Percentiles rank a stretch among this genome's conserved stretches.
phyloP scores from a whole-genome alignment of 2,113 vertebrate species.

The Sclerurus mexicanus region DNA sequence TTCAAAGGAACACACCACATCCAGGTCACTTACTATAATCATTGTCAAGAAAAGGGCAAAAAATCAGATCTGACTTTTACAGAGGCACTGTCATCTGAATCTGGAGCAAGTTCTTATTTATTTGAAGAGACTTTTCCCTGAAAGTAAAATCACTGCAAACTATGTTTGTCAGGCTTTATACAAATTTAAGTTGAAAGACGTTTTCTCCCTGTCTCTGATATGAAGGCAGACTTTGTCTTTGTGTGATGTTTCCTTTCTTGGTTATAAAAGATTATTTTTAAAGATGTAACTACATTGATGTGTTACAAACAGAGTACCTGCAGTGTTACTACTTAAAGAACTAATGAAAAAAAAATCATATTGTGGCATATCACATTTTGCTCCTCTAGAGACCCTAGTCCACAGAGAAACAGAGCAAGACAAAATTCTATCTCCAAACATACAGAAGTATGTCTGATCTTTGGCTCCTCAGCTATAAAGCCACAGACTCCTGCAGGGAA shows the following conservation, averaged over 20 bases:
- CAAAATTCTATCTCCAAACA: neutral
- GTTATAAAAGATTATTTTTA: slow-evolving; percentile 24
- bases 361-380: neutral
- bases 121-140: slow-evolving; percentile 63
- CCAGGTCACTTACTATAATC: slow-evolving; percentile 68
- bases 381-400: neutral
- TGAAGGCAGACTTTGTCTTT: neutral
- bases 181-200: slow-evolving; percentile 44
- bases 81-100: slow-evolving; percentile 67
- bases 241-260: neutral
- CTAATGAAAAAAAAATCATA: neutral
- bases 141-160: slow-evolving; percentile 39
- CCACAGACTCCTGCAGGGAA: neutral
- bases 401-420: neutral
- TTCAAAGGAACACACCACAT: slow-evolving; percentile 49
- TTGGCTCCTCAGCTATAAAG: neutral
- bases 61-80: slow-evolving; percentile 71
- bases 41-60: slow-evolving; percentile 69
- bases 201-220: neutral
- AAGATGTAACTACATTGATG: neutral
- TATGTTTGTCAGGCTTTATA: slow-evolving; percentile 29
- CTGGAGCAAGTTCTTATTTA: slow-evolving; percentile 61
- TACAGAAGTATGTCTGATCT: neutral
- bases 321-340: neutral
- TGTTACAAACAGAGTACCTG: neutral